A percentile compares a stretch with the other conserved stretches of the same genome.
Evolutionary conservation across 2,113 vertebrate genomes (phyloP).

Genomic region (Chaenocephalus aceratus): DNA sequence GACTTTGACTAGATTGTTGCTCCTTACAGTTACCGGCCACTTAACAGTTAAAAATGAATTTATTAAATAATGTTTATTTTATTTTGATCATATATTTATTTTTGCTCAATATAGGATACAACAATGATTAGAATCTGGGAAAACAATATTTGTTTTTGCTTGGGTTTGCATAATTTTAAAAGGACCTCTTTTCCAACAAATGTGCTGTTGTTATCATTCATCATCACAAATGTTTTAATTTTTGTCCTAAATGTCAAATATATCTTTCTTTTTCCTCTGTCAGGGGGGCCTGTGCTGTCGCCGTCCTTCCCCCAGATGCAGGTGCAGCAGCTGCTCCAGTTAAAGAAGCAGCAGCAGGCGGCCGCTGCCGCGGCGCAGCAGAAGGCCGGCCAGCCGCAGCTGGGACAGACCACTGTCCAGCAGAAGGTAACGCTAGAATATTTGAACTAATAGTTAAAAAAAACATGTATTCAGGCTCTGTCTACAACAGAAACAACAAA

Average conservation of each 20-base stretch:
- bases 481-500: neutral
- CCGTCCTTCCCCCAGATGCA: conserved; percentile 83
- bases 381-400: conserved; percentile 89
- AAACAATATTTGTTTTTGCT: neutral
- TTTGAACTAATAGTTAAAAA: neutral
- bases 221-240: neutral
- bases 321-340: conserved; percentile 82
- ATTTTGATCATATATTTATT: neutral
- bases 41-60: neutral
- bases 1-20: neutral
- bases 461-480: neutral
- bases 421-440: conserved; percentile 85
- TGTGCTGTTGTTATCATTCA: neutral
- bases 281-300: conserved; percentile 87
- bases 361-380: conserved; percentile 4
- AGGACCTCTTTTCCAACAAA: neutral
- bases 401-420: conserved; percentile 86
- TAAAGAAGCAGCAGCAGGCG: conserved; percentile 86
- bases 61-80: neutral
- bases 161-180: neutral
- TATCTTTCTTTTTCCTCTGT: neutral
- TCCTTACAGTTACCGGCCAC: neutral
- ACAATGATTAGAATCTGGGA: neutral
- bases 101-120: conserved; percentile 1
- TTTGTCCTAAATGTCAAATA: neutral